A percentile compares a stretch with the other conserved stretches of the same genome.
Evolutionary conservation across 2,113 vertebrate species (phyloP).

Genomic region (Eclectus roratus): DNA sequence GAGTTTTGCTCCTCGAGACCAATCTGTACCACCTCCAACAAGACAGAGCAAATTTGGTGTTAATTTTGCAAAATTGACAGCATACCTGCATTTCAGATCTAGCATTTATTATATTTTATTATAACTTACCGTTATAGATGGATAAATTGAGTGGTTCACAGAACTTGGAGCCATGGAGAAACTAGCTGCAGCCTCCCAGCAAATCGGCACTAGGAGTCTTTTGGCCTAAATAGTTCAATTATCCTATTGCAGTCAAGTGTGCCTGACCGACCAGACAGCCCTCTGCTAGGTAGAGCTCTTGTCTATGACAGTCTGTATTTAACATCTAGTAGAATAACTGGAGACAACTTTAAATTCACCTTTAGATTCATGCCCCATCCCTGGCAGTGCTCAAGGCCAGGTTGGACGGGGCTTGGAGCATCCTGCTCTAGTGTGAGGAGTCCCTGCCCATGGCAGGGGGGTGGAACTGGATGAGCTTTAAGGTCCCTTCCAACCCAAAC

Average conservation of each 20-base stretch:
- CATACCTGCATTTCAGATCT: background rate
- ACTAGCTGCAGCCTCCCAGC: background rate
- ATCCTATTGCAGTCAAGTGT: background rate
- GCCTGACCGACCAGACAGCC: background rate
- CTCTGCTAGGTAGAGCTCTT: background rate
- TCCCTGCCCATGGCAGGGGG: background rate
- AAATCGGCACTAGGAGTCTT: background rate
- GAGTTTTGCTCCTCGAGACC: accelerated
- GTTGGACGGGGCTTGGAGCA: background rate
- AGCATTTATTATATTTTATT: background rate
- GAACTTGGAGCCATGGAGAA: background rate
- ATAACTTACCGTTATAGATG: background rate
- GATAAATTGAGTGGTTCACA: background rate
- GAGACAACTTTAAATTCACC: background rate
- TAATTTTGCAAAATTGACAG: background rate
- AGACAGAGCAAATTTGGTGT: background rate
- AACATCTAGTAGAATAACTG: background rate
- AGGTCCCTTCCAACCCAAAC: background rate
- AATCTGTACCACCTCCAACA: background rate
- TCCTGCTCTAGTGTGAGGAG: background rate
- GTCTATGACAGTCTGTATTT: background rate
- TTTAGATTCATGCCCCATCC: background rate
- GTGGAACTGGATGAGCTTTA: background rate
- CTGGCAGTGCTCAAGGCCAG: background rate
- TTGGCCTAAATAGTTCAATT: background rate